These are phyloP conservation scores for Stigmatopora argus DNA, from an alignment of 2,113 vertebrate species.

Conservation along the genomic window DNA sequence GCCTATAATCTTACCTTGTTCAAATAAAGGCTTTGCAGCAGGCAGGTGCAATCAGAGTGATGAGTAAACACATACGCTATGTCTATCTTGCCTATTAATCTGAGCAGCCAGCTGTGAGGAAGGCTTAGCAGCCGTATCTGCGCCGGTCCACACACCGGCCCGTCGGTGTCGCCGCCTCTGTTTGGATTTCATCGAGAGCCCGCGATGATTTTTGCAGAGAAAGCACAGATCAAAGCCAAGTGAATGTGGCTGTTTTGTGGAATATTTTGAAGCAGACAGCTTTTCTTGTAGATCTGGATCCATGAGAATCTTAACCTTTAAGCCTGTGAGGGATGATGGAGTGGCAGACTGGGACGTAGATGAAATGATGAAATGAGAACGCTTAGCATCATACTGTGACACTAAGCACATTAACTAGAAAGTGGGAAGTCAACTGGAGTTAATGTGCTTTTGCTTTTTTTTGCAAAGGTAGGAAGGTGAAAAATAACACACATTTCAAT, in stretches of 20 bases:
- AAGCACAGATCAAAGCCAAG: conserved; percentile 49
- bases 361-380: conserved; percentile 9
- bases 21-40: conserved; percentile 51
- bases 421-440: conserved; percentile 8
- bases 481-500: neutral
- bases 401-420: conserved; percentile 13
- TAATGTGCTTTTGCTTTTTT: neutral
- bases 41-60: conserved; percentile 59
- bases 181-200: conserved; percentile 65
- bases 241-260: conserved; percentile 29
- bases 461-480: neutral
- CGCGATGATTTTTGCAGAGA: conserved; percentile 41
- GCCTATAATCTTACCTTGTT: conserved; percentile 45
- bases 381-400: conserved; percentile 5
- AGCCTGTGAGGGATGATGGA: conserved; percentile 3
- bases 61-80: conserved; percentile 63
- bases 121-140: conserved; percentile 57
- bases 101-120: conserved; percentile 69
- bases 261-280: conserved; percentile 30
- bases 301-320: conserved; percentile 16
- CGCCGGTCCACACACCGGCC: conserved; percentile 49
- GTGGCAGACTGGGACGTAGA: conserved; percentile 8
- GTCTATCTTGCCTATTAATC: conserved; percentile 75
- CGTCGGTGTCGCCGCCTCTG: conserved; percentile 41
- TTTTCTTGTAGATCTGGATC: conserved; percentile 5